Conservation (phyloP, 2,113 vertebrate species). For the Antennarius striatus region DNA sequence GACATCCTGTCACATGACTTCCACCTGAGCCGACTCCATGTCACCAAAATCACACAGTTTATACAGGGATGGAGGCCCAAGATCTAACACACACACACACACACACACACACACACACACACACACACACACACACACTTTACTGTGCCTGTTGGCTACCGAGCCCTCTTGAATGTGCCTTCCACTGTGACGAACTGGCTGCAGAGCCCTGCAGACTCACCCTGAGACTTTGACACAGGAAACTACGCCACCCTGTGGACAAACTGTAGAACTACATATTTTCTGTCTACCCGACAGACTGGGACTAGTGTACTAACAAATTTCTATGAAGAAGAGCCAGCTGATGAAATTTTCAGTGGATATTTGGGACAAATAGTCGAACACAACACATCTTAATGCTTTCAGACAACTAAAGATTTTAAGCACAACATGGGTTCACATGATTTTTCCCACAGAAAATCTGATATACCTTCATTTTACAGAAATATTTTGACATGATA, state of each 20-base stretch:
- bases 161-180: slow-evolving; percentile 74
- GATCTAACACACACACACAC: slow-evolving; percentile 75
- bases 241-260: slow-evolving; percentile 57
- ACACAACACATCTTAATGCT: background rate
- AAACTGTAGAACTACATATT: slow-evolving; percentile 41
- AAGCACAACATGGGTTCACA: slow-evolving; percentile 1
- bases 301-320: slow-evolving; percentile 80
- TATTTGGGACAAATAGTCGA: slow-evolving; percentile 1
- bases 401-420: background rate
- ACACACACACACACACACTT: slow-evolving; percentile 18
- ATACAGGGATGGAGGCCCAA: slow-evolving; percentile 99
- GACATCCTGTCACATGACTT: slow-evolving; percentile 98
- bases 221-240: slow-evolving; percentile 50
- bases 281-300: slow-evolving; percentile 60
- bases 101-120: slow-evolving; percentile 7
- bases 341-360: background rate
- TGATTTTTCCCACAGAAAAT: background rate
- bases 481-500: slow-evolving; percentile 5
- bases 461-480: background rate
- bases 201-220: slow-evolving; percentile 55
- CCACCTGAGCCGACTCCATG: slow-evolving; percentile 94
- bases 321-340: slow-evolving; percentile 18
- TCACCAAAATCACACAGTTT: slow-evolving; percentile 98
- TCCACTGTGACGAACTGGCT: slow-evolving; percentile 63
- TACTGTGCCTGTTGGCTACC: slow-evolving; percentile 65